Evolutionary conservation across 1,140 invertebrate genomes (phyloP), one percentile per base, ranked within the genome.

Genomic region (Stegodyphus mimosarum): DNA sequence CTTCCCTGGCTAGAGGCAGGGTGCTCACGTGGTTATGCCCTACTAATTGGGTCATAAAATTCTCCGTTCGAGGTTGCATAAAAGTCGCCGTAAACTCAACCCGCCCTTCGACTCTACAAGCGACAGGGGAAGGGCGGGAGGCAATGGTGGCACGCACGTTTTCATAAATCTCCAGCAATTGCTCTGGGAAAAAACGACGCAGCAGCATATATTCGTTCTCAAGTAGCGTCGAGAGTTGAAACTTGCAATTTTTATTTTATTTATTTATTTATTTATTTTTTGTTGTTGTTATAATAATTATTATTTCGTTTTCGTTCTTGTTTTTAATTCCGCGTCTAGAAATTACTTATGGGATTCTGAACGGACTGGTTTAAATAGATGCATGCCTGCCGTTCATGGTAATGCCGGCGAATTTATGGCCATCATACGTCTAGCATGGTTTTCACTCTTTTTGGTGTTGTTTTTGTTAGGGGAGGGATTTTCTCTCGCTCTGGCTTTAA

Each of bases 41-140:
- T 76, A 84, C 81, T 84, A 84, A 84, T 84, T 84, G 81, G 81
- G 73, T 84, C 75, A 84, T 84, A 84, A 84, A 84, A 84, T 84
- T 69, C 73, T 76, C 48, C 80, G 53, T 71, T 80, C 78, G 51
- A 63, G 78, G 64, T 73, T 75, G 73, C 80, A 74, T 74, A 83
- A 33, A 74, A 83, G 80, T 73, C 66, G 67, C 63, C 76, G 76
- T 78, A 78, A 80, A 64, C 9, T 72, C 76, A 69, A 13, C 66
- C 13, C 50, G 11, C 11, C 48, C 48, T 6, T n/a, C 9, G 33
- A 52, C 64, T 48, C 48, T 49, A 18, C 69, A 49, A 49, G 51
- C 51, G n/a, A 51, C 9, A 63, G 78, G 69, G 78, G 69, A 60
- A 18, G 55, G 71, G 71, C 50, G 81, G 67, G 50, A 9, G 64